These are phyloP conservation scores for Bubo blakistoni DNA, from an alignment of 2,113 vertebrate genomes.

Conservation along the genomic window DNA sequence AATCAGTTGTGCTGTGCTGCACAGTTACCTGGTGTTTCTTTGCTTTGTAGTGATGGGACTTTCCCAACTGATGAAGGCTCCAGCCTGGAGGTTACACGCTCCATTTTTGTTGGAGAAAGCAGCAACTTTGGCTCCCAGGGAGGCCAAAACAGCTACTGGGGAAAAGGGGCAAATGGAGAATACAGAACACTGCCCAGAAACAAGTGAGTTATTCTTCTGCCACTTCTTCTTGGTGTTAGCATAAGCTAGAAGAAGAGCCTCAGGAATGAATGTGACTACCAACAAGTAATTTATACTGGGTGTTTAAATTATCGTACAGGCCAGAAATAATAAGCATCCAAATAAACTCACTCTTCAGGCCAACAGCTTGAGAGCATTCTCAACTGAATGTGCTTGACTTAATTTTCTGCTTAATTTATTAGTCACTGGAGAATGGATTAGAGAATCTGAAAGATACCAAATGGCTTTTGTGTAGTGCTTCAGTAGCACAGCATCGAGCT, in stretches of 20 bases:
- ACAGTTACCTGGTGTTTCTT: not conserved
- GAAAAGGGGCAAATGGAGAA: constrained; percentile 60
- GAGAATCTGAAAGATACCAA: not conserved
- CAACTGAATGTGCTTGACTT: not conserved
- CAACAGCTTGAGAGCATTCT: constrained; percentile 14
- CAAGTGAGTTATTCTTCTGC: constrained; percentile 58
- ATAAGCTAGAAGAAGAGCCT: not conserved
- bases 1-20: not conserved
- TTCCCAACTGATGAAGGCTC: constrained; percentile 57
- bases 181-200: constrained; percentile 65
- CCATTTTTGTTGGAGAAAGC: constrained; percentile 66
- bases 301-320: constrained; percentile 16
- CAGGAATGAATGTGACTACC: not conserved
- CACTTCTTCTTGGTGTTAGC: not conserved
- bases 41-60: constrained; percentile 60
- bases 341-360: constrained; percentile 15
- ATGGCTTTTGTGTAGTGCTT: not conserved
- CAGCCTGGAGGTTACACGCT: constrained; percentile 48
- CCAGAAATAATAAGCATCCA: constrained; percentile 48
- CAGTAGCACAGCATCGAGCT: not conserved
- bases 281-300: not conserved
- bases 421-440: not conserved
- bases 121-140: constrained; percentile 56
- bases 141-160: constrained; percentile 70
- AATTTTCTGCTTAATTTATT: constrained; percentile 26